Evolutionary conservation across 2,113 vertebrate species (phyloP).

Genomic region (Pimephales promelas): DNA sequence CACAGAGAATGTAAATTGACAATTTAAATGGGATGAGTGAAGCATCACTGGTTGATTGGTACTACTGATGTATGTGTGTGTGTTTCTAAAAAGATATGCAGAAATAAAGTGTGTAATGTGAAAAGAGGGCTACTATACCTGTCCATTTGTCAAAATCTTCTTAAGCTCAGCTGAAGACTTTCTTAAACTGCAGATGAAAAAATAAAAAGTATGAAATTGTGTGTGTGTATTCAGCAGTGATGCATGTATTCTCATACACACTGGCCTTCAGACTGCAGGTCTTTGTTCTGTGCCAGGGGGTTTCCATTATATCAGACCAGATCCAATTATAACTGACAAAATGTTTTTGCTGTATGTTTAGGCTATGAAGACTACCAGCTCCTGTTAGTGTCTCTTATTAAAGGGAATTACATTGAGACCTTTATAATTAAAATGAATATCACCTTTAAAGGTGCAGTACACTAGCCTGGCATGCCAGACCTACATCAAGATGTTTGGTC

Average conservation of each 20-base stretch:
- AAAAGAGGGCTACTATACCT: slow-evolving; percentile 74
- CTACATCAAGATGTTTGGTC: too few species aligned
- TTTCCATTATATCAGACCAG: slow-evolving; percentile 24
- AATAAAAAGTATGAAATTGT: slow-evolving; percentile 29
- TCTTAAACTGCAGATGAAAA: slow-evolving; percentile 82
- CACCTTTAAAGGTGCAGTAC: background rate
- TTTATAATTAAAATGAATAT: background rate
- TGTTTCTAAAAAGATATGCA: background rate
- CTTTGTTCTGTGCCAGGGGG: background rate
- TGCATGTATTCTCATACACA: background rate
- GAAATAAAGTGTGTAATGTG: background rate
- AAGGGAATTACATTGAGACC: background rate
- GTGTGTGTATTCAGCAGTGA: background rate
- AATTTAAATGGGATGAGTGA: slow-evolving; percentile 80
- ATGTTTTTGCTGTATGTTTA: background rate
- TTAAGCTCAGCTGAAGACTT: slow-evolving; percentile 97
- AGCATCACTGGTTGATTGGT: slow-evolving; percentile 54
- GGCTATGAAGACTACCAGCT: background rate
- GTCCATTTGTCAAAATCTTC: slow-evolving; percentile 93
- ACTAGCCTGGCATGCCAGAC: too few species aligned
- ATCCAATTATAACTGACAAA: slow-evolving; percentile 23
- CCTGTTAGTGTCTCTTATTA: background rate
- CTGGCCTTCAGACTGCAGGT: slow-evolving; percentile 21
- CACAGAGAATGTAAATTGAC: slow-evolving; percentile 79
- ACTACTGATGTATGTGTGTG: background rate